Percentiles rank a stretch among this genome's conserved stretches.
phyloP scores from a whole-genome alignment of 2,888 invertebrate genomes.

The Polylopha cassiicola region DNA sequence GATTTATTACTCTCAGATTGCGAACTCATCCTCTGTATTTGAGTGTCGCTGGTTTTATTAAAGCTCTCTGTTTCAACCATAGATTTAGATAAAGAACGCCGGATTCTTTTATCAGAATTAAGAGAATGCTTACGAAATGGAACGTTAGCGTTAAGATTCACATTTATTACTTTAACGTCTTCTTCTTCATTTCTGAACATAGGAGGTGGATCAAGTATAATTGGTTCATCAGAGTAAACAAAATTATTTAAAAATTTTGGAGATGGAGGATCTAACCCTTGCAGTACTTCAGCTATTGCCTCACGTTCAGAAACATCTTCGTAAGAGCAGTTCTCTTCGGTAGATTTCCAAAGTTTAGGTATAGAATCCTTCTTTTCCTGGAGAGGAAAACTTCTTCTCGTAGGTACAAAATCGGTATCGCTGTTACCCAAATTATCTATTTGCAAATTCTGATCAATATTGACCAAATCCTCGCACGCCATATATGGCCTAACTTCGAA shows the following conservation, averaged over 20 bases:
- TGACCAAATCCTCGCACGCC: conserved; percentile 82
- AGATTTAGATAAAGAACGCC: conserved; percentile 65
- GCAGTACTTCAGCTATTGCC: conserved; percentile 42
- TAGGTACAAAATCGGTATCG: conserved; percentile 57
- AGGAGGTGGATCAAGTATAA: conserved; percentile 76
- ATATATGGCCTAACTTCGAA: conserved; percentile 76
- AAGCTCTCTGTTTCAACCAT: conserved; percentile 63
- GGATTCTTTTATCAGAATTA: conserved; percentile 78
- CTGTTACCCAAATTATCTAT: conserved; percentile 60
- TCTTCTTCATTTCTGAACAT: conserved; percentile 77
- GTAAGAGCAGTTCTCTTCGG: conserved; percentile 54
- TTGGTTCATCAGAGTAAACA: conserved; percentile 45
- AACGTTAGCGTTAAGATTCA: conserved; percentile 58
- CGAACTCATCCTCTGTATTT: conserved; percentile 63
- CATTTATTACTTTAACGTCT: conserved; percentile 61
- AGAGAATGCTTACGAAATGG: conserved; percentile 76
- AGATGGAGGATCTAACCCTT: conserved; percentile 63
- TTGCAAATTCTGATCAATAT: conserved; percentile 79
- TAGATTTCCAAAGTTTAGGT: conserved; percentile 65
- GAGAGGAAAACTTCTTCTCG: conserved; percentile 82
- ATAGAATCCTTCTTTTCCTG: conserved; percentile 64
- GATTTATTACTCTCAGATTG: conserved; percentile 59
- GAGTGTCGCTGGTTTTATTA: conserved; percentile 45
- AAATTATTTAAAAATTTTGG: conserved; percentile 44
- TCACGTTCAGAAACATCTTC: conserved; percentile 39